Evolutionary conservation across 2,888 invertebrate genomes (phyloP).

Genomic region (Syrista parreyssii): DNA sequence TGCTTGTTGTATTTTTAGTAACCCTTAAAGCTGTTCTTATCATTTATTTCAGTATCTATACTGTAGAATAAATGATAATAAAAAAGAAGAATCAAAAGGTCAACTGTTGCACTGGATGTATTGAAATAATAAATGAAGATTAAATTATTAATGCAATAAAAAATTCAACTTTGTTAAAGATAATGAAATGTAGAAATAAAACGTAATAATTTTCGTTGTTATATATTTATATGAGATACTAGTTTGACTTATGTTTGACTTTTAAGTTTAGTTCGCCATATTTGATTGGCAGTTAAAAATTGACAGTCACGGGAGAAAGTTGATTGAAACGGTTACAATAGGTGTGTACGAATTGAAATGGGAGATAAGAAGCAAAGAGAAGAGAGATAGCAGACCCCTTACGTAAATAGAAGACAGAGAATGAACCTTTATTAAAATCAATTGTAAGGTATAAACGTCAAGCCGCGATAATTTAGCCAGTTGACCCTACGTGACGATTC

Average conservation of each 20-base stretch:
- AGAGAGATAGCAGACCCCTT: constrained; percentile 12
- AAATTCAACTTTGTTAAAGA: not conserved
- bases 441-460: constrained; percentile 62
- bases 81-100: not conserved
- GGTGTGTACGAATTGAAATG: not conserved
- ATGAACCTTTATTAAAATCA: constrained; percentile 58
- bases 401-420: constrained; percentile 13
- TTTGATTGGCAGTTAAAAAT: no score
- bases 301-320: no score
- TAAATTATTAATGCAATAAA: not conserved
- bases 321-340: no score
- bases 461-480: constrained; percentile 57
- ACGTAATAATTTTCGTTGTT: not conserved
- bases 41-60: not conserved
- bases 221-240: not conserved
- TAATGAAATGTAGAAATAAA: not conserved
- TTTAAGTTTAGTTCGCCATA: no score
- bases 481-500: constrained; percentile 50
- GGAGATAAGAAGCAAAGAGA: not conserved
- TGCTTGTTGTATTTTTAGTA: not conserved
- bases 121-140: not conserved
- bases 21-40: not conserved
- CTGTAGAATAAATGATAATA: not conserved
- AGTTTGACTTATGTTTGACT: not conserved
- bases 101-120: not conserved